Base-by-base conservation (phyloP, 2,797 vertebrate genomes). In the Leucoraja ocellata region DNA sequence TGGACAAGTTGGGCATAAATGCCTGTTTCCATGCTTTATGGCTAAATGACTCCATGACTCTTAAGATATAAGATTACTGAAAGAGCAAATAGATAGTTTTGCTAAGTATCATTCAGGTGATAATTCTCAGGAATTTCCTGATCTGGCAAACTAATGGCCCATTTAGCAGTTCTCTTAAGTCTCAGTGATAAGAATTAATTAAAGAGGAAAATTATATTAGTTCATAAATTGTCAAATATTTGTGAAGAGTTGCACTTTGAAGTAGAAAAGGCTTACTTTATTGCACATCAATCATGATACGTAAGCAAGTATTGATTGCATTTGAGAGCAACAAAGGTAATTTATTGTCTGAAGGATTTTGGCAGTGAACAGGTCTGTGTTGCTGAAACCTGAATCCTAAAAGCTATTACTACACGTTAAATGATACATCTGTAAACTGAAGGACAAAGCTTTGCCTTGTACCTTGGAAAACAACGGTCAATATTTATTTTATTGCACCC, bases 401-500 rank as follows among this genome's bases (percentile, higher is more conserved):
- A 54, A 54, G 32, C 28, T 74, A 92, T 92, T 76, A 58, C 21
- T n/a, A 4, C 18, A 16, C 21, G 21, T 9, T 88, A 8, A 74
- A 74, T 46, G 65, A 2, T n/a, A 46, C 65, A 71, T 91, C 36
- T 73, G 23, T 92, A 92, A 76, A 25, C 90, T 10, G 36, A 92
- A 92, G 32, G 71, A 74, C 71, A 92, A 28, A 25, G 28, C 68
- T 18, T 92, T 76, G 71, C 71, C 36, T 46, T 92, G 36, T 74
- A 76, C 0, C 23, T 68, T 92, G 90, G 36, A 92, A 46, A 92
- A 92, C 10, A 58, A 16, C 46, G 16, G 68, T 74, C 71, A 92
- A 92, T 76, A 92, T 54, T 54, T 92, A 76, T 76, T 73, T 92
- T 92, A 92, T 92, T 92, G 68, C 39, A 92, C 10, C 71, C 90